Evolutionary conservation across 1,140 invertebrate genomes (phyloP).

Genomic region (Drosophila aff.): DNA sequence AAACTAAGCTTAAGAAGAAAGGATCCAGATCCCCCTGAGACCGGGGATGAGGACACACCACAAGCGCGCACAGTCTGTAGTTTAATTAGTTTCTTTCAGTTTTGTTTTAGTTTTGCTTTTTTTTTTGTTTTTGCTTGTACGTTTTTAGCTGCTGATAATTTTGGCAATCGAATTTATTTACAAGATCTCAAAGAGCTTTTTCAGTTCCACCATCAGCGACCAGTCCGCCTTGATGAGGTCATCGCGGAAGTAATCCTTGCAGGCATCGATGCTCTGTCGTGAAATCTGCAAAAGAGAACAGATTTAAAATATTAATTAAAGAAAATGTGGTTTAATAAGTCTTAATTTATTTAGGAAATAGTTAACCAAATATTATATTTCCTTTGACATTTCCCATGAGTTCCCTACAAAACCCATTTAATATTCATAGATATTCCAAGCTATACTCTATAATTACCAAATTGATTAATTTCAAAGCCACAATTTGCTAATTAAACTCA

Average conservation of each 20-base stretch:
- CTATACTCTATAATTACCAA: no score
- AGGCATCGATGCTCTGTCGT: constrained; percentile 98
- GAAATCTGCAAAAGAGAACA: constrained; percentile 92
- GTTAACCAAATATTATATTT: not conserved
- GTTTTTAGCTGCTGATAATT: constrained; percentile 28
- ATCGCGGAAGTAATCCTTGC: constrained; percentile 99
- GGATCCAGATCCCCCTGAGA: constrained; percentile 24
- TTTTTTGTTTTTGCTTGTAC: constrained; percentile 12
- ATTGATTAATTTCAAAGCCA: not conserved
- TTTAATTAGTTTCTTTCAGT: constrained; percentile 25
- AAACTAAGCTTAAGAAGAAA: constrained; percentile 44
- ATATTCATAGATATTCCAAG: no score
- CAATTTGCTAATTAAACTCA: not conserved
- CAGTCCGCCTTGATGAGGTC: constrained; percentile 98
- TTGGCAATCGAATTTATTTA: constrained; percentile 86
- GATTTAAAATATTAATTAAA: not conserved
- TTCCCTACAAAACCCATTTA: not conserved
- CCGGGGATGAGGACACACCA: constrained; percentile 30
- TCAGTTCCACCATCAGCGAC: constrained; percentile 99
- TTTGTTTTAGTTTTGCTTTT: not conserved
- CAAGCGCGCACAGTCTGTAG: constrained; percentile 65
- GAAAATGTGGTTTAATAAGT: not conserved
- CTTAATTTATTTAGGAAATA: no score
- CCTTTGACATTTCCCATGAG: not conserved
- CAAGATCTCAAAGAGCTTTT: constrained; percentile 98